Conservation (phyloP, 2,113 vertebrate species). For the Tachycineta bicolor region DNA sequence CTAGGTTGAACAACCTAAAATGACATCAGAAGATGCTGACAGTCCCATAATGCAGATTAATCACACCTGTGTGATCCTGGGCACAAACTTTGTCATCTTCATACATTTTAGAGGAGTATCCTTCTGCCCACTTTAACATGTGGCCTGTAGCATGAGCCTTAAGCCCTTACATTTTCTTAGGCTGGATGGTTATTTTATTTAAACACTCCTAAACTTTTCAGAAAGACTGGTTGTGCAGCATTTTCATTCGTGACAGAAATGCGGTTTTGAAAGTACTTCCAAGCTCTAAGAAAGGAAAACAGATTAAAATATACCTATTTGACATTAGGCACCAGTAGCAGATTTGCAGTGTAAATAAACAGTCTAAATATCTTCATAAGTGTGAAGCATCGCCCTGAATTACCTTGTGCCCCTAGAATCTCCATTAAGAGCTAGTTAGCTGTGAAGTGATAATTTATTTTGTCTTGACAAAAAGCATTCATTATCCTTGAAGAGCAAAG, state of each 20-base stretch:
- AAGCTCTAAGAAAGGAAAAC: background rate
- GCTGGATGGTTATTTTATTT: background rate
- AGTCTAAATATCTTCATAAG: background rate
- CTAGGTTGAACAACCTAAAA: background rate
- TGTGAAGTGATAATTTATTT: slow-evolving; percentile 42
- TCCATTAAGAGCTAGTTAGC: slow-evolving; percentile 48
- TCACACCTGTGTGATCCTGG: background rate
- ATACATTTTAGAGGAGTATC: background rate
- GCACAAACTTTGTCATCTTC: background rate
- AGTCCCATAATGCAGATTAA: background rate
- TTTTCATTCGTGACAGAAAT: background rate
- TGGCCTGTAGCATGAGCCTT: background rate
- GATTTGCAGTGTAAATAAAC: slow-evolving; percentile 28
- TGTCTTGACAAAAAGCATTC: slow-evolving; percentile 6
- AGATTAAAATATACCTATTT: background rate
- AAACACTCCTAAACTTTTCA: background rate
- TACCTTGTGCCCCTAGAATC: slow-evolving; percentile 12
- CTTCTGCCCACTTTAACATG: background rate
- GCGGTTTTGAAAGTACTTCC: background rate
- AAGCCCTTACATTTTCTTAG: background rate
- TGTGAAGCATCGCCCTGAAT: slow-evolving; percentile 18
- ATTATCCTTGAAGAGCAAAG: background rate
- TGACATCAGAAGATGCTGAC: background rate
- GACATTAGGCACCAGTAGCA: background rate
- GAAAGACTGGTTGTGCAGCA: background rate